Base-by-base conservation (phyloP, 1,140 invertebrate species). In the Drosophila saltans region DNA sequence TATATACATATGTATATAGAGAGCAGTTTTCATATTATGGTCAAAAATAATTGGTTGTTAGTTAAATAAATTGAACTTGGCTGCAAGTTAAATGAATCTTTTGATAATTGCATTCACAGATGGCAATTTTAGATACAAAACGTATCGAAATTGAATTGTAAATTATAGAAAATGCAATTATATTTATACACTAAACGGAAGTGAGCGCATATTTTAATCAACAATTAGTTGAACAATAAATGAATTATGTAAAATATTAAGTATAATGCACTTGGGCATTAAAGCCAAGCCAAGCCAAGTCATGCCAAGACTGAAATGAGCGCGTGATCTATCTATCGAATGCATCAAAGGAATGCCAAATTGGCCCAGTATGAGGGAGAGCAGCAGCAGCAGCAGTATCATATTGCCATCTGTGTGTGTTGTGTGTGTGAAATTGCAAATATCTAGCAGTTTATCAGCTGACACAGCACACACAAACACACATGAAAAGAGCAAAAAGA, bases 371-470 rank as follows among this genome's bases (percentile, higher is more conserved):
- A 5, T 39, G n/a, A 39, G 33, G 6, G 33, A 16, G 33, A 36
- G 4, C 43, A 45, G 43, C 4, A 28, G 16, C 16, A 16, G 16
- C 16, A 9, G 8, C 16, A 52, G 45, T 52, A 52, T 52, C 45
- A 52, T 8, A 52, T 52, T 9, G 56, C 57, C 33, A 16, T 59
- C 57, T 39, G 56, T 69, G 30, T 52, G 63, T 60, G 36, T 55
- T 56, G 30, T 63, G 26, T 63, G 58, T 63, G 59, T 67, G 64
- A 71, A 75, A 76, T 68, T 45, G 66, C 62, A 78, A 75, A 71
- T 67, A 75, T 71, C 67, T 75, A 30, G 45, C 63, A 75, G 59
- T 61, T 68, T 57, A 72, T 71, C 76, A 68, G 68, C 45, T 61
- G 68, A 67, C 39, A 59, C 66, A 64, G 56, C 64, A 78, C 39